These are phyloP conservation scores for Poecilus cupreus DNA, from an alignment of 2,888 invertebrate species.

Conservation along the genomic window DNA sequence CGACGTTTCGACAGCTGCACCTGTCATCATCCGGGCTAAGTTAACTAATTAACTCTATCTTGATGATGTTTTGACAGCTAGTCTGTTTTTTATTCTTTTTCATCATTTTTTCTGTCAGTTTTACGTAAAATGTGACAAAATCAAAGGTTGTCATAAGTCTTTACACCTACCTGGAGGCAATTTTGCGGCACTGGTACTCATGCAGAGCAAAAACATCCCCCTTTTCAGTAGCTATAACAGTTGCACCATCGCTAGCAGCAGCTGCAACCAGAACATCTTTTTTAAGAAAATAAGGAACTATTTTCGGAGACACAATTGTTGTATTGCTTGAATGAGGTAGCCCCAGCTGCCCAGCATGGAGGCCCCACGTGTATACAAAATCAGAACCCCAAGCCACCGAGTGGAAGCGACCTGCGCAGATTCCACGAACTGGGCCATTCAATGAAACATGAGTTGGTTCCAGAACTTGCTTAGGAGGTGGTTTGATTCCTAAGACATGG, in stretches of 20 bases:
- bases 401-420: slow-evolving; percentile 83
- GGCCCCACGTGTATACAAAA: slow-evolving; percentile 86
- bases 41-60: no score
- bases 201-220: slow-evolving; percentile 83
- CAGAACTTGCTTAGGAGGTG: slow-evolving; percentile 73
- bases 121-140: no score
- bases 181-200: slow-evolving; percentile 82
- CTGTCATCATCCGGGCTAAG: no score
- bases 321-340: slow-evolving; percentile 72
- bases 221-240: slow-evolving; percentile 78
- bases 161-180: slow-evolving; percentile 81
- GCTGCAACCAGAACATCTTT: slow-evolving; percentile 71
- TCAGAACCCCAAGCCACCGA: slow-evolving; percentile 80
- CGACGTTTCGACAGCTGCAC: no score
- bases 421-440: slow-evolving; percentile 72
- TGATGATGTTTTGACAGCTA: no score
- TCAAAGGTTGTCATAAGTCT: no score
- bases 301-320: slow-evolving; percentile 72
- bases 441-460: slow-evolving; percentile 71
- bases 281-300: slow-evolving; percentile 70
- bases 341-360: slow-evolving; percentile 89
- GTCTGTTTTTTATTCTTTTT: no score
- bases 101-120: no score
- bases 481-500: slow-evolving; percentile 78
- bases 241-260: slow-evolving; percentile 81